Percentiles rank a stretch among this genome's conserved stretches.
Conservation (phyloP, 1,140 invertebrate species). For the Musca vetustissima region DNA sequence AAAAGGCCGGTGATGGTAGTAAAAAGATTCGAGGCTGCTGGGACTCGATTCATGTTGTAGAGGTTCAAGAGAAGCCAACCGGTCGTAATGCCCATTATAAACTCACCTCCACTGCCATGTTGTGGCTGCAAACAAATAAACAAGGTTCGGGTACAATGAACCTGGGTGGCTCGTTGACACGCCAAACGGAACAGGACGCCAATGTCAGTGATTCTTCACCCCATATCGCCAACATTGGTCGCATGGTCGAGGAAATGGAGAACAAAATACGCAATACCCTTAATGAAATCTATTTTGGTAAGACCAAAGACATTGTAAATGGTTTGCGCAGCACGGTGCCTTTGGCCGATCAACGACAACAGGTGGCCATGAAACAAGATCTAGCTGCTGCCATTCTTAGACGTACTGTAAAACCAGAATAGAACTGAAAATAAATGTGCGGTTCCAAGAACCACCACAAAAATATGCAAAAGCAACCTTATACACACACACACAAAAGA, state of each 20-base stretch:
- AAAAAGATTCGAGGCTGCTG: conserved; percentile 99
- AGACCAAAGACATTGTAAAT: conserved; percentile 98
- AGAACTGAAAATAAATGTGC: conserved; percentile 39
- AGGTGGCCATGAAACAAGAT: conserved; percentile 83
- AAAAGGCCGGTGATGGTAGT: conserved; percentile 94
- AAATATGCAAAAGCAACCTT: neutral
- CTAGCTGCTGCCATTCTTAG: conserved; percentile 79
- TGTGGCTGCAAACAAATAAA: conserved; percentile 99
- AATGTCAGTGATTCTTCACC: conserved; percentile 88
- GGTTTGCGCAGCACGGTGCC: conserved; percentile 89
- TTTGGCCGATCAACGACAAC: conserved; percentile 79
- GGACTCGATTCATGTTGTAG: conserved; percentile 99
- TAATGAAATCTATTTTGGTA: conserved; percentile 99
- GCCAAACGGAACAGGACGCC: conserved; percentile 92
- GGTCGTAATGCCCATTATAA: conserved; percentile 97
- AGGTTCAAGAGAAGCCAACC: conserved; percentile 94
- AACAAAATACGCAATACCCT: conserved; percentile 98
- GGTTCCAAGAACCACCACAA: neutral
- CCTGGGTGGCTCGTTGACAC: conserved; percentile 93
- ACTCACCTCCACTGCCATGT: conserved; percentile 97
- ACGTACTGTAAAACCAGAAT: conserved; percentile 58
- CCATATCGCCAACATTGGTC: conserved; percentile 98
- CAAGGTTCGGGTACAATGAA: conserved; percentile 97
- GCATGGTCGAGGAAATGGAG: conserved; percentile 97
- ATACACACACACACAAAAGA: neutral